These are phyloP conservation scores for Drosophila anomelani DNA, from an alignment of 2,888 invertebrate species.

Conservation along the genomic window DNA sequence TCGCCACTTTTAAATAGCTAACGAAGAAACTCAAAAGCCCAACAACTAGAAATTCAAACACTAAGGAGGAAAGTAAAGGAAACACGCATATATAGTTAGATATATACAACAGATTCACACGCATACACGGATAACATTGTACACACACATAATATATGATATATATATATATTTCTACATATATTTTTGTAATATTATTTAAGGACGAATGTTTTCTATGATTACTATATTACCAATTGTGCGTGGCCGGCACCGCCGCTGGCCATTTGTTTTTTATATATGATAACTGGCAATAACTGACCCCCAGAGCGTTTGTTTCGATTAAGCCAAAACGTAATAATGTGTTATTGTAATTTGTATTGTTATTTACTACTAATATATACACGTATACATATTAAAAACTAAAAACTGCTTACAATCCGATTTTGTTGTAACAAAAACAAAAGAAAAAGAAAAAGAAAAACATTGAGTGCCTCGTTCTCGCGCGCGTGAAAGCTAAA, in stretches of 20 bases:
- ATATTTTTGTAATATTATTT: constrained; percentile 76
- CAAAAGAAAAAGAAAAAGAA: neutral
- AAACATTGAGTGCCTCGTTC: constrained; percentile 72
- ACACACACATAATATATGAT: constrained; percentile 24
- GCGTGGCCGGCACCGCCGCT: constrained; percentile 29
- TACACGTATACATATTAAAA: constrained; percentile 34
- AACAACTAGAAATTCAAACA: constrained; percentile 27
- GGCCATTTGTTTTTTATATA: constrained; percentile 57
- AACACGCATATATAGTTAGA: constrained; percentile 44
- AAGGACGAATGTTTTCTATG: constrained; percentile 57
- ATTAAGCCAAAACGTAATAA: constrained; percentile 76
- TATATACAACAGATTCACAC: constrained; percentile 38
- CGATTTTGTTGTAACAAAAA: constrained; percentile 56
- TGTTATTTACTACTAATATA: constrained; percentile 76
- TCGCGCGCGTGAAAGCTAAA: constrained; percentile 63
- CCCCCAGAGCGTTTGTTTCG: constrained; percentile 63
- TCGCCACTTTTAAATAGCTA: constrained; percentile 36
- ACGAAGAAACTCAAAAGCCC: constrained; percentile 57
- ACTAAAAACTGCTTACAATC: constrained; percentile 57
- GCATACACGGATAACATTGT: constrained; percentile 32
- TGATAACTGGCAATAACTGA: constrained; percentile 59
- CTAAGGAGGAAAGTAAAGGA: constrained; percentile 30
- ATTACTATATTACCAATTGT: constrained; percentile 47
- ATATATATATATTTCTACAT: constrained; percentile 47
- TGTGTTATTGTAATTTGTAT: constrained; percentile 79